A percentile compares a stretch with the other conserved stretches of the same genome.
These are phyloP conservation scores for Acanthornis magna DNA, from an alignment of 2,797 vertebrate genomes.

Conservation along the genomic window DNA sequence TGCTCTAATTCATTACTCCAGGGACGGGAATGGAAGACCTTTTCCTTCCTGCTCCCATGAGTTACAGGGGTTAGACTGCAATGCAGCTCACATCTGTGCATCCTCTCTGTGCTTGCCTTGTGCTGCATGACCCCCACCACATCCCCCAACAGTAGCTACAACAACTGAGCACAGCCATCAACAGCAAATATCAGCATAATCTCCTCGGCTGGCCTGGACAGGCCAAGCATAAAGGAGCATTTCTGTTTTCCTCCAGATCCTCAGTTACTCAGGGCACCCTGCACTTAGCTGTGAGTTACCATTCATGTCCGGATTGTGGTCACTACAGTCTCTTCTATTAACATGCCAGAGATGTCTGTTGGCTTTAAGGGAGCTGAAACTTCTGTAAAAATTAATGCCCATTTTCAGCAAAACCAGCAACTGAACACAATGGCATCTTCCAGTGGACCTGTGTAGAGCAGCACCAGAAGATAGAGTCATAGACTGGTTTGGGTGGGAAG, in stretches of 20 bases:
- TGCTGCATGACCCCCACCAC: not conserved
- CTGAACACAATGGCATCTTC: not conserved
- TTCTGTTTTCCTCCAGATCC: not conserved
- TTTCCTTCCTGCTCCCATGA: not conserved
- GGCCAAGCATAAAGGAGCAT: not conserved
- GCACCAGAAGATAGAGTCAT: not conserved
- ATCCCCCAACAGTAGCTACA: too few relatives aligned
- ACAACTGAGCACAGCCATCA: not conserved
- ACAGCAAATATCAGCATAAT: not conserved
- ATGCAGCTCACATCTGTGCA: fast-evolving
- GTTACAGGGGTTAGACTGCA: not conserved
- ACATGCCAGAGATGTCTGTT: not conserved
- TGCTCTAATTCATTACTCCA: not conserved
- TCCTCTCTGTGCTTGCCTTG: not conserved
- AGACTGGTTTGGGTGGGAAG: not conserved
- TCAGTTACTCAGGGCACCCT: too few relatives aligned
- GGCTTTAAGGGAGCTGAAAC: not conserved
- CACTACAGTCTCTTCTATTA: not conserved
- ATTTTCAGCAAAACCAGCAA: not conserved
- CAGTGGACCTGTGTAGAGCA: not conserved
- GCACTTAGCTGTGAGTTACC: fast-evolving
- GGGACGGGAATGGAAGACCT: not conserved
- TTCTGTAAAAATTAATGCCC: not conserved
- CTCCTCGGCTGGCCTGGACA: not conserved
- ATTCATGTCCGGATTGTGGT: not conserved